Evolutionary conservation across 2,113 vertebrate species (phyloP).

Genomic region (Nesoenas mayeri): DNA sequence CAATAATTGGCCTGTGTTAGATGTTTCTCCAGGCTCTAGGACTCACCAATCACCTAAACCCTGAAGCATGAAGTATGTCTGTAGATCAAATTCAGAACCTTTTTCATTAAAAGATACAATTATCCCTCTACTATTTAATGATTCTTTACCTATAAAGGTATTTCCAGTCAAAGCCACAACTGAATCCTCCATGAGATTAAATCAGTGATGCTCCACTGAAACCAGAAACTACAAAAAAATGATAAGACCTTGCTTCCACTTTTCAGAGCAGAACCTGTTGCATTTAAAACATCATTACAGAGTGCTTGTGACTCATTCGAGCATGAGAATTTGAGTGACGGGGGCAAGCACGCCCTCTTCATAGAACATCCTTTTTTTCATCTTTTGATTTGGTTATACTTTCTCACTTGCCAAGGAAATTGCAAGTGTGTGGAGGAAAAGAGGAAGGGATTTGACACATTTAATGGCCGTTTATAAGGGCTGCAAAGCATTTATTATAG

Average conservation of each 20-base stretch:
- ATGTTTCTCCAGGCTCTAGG: background rate
- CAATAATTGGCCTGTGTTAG: background rate
- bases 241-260: background rate
- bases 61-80: background rate
- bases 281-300: conserved; percentile 13
- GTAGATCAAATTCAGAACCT: background rate
- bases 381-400: background rate
- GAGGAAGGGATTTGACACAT: conserved; percentile 44
- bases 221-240: background rate
- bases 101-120: background rate
- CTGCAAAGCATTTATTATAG: conserved; percentile 29
- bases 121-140: background rate
- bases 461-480: conserved; percentile 32
- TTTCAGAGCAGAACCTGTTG: background rate
- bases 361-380: conserved; percentile 14
- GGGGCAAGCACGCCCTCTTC: conserved; percentile 37
- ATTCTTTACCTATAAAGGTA: background rate
- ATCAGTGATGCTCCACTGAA: background rate
- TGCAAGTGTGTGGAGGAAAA: background rate
- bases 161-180: background rate
- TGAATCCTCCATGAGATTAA: background rate
- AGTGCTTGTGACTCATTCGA: background rate
- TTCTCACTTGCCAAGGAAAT: conserved; percentile 55
- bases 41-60: background rate
- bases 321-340: conserved; percentile 50